A percentile compares a stretch with the other conserved stretches of the same genome.
phyloP scores from a whole-genome alignment of 2,113 vertebrate genomes.

The Gallinago jamesoni region DNA sequence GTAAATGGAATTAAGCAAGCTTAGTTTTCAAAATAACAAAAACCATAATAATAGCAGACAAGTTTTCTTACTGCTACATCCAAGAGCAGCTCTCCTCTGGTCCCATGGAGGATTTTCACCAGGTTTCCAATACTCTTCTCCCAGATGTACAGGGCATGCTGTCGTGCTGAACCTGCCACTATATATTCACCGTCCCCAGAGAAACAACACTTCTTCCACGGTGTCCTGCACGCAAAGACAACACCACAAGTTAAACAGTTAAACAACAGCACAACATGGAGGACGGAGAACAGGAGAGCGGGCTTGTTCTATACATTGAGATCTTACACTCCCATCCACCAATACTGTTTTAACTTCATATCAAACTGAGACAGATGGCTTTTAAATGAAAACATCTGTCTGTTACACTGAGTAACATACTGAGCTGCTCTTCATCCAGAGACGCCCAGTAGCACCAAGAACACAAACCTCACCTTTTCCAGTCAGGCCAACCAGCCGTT shows the following conservation, averaged over 20 bases:
- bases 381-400: accelerated
- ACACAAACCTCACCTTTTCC: neutral
- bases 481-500: neutral
- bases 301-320: neutral
- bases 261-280: neutral
- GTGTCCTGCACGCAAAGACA: conserved; percentile 79
- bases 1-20: neutral
- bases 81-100: conserved; percentile 92
- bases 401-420: accelerated
- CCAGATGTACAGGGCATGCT: conserved; percentile 98
- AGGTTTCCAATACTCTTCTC: conserved; percentile 98
- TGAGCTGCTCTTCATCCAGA: neutral
- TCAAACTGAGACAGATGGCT: accelerated
- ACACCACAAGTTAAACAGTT: too few species aligned
- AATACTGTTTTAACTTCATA: neutral
- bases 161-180: conserved; percentile 93
- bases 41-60: accelerated
- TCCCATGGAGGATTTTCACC: conserved; percentile 96
- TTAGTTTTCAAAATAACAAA: neutral
- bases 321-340: neutral
- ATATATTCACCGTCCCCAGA: conserved; percentile 98
- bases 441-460: too few species aligned
- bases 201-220: conserved; percentile 98
- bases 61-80: conserved; percentile 89
- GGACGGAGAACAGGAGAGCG: accelerated